Conservation (phyloP, 2,113 vertebrate genomes). For the Neodon shergylaensis region DNA sequence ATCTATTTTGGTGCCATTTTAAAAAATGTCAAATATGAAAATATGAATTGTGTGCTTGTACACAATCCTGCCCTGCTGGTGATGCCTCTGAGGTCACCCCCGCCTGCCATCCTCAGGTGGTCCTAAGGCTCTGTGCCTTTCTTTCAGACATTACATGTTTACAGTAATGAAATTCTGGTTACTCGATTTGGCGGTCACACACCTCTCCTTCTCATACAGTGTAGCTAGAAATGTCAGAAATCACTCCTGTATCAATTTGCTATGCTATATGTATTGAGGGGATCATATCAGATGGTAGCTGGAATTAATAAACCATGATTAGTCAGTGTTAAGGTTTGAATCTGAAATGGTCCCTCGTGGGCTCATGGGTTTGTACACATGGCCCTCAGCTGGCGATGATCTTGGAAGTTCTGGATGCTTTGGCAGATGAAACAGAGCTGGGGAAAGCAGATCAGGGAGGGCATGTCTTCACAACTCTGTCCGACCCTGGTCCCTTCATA, state of each 20-base stretch:
- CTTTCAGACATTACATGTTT: neutral
- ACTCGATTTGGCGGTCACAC: neutral
- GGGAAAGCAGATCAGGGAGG: neutral
- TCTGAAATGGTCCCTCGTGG: neutral
- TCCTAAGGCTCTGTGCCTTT: neutral
- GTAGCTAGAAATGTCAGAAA: neutral
- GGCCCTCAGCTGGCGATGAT: neutral
- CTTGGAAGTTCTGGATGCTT: neutral
- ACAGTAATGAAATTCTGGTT: neutral
- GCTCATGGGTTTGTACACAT: neutral
- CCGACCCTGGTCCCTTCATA: neutral
- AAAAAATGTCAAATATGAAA: constrained; percentile 9
- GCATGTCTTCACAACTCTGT: neutral
- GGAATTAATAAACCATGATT: neutral
- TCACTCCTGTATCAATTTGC: neutral
- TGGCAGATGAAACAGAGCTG: neutral
- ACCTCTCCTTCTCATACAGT: neutral
- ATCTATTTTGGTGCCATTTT: neutral
- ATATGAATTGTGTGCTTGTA: neutral
- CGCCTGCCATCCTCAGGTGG: neutral
- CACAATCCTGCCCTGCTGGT: neutral
- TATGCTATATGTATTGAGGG: neutral
- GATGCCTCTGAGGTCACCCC: neutral
- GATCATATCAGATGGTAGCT: neutral
- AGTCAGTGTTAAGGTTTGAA: neutral